Percentiles rank a stretch among this genome's conserved stretches.
Conservation (phyloP, 92 coral and sea anemone species). For the Desmophyllum pertusum region DNA sequence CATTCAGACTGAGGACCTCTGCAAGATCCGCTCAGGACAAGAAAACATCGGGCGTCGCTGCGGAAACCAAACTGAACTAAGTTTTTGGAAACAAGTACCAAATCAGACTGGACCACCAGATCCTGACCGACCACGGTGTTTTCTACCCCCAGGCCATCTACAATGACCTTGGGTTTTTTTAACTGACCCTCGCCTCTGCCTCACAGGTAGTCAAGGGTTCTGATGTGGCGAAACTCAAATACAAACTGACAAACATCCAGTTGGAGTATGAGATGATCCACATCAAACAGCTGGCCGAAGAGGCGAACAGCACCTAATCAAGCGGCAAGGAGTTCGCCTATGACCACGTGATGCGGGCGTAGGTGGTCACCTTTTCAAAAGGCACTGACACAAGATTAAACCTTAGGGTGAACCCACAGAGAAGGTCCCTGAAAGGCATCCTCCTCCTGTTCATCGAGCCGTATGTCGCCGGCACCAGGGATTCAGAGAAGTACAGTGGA, state of each 20-base stretch:
- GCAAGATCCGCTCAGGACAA: not conserved
- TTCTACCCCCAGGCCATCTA: not conserved
- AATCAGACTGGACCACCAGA: too few relatives aligned
- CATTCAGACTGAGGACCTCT: not conserved
- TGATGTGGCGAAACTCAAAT: too few relatives aligned
- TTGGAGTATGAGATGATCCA: too few relatives aligned
- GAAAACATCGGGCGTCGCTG: not conserved
- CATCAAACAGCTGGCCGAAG: too few relatives aligned
- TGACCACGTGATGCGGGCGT: not conserved
- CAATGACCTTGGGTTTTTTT: not conserved
- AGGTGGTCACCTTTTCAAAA: not conserved
- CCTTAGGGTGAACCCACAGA: slow-evolving; percentile 7
- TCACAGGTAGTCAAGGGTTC: too few relatives aligned
- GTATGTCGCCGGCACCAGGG: slow-evolving; percentile 24
- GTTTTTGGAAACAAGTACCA: slow-evolving; percentile 12
- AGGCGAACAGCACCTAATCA: too few relatives aligned
- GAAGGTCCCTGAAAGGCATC: too few relatives aligned
- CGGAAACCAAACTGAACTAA: too few relatives aligned
- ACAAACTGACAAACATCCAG: too few relatives aligned
- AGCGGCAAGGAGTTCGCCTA: too few relatives aligned
- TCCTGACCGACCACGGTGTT: too few relatives aligned
- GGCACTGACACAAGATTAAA: not conserved
- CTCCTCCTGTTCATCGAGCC: slow-evolving; percentile 36
- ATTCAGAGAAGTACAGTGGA: slow-evolving; percentile 17
- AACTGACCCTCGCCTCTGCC: slow-evolving; percentile 16